Evolutionary conservation across 2,888 invertebrate genomes (phyloP), one percentile per base, ranked within the genome.

Genomic region (Drosophila rubida): DNA sequence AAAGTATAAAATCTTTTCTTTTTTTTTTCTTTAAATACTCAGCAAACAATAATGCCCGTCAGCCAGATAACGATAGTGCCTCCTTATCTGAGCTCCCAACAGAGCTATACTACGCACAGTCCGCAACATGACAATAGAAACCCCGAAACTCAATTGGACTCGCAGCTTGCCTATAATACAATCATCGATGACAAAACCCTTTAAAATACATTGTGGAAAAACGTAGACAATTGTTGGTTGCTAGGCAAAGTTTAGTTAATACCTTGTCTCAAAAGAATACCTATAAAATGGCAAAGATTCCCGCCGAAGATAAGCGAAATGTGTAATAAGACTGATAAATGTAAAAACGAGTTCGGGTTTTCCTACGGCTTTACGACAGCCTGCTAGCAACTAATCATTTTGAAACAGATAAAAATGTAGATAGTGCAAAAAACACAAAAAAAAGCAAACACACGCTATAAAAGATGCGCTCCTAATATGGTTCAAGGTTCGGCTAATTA

Each of bases 1-100:
- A 41, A 14, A 22, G 32, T 19, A 63, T 54, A 61, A 32, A 32
- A n/a, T n/a, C 1, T n/a, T 5, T 9, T 27, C 9, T 27, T 4
- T n/a, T 5, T 9, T 27, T 27, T 27, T 27, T 27, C 9, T 59
- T 73, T 77, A 83, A 82, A 84, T 64, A 70, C 78, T 78, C 58
- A 75, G 73, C 81, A 78, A 83, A 82, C 83, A 83, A 70, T 75
- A 81, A 78, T 63, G 62, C 81, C 44, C 50, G 63, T 48, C 75
- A 62, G 58, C 50, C 54, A 76, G 82, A 82, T 82, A 82, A 80
- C 75, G 75, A 67, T 48, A 84, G 78, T 76, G 57, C 64, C 81
- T 84, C 64, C 81, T 87, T 82, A 82, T 82, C 82, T 75, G 41
- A 35, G 30, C 49, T 41, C 35, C 44, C 37, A 59, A 9, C 50